Base-by-base conservation (phyloP, 1,140 invertebrate genomes). In the Bacillus rossius region DNA sequence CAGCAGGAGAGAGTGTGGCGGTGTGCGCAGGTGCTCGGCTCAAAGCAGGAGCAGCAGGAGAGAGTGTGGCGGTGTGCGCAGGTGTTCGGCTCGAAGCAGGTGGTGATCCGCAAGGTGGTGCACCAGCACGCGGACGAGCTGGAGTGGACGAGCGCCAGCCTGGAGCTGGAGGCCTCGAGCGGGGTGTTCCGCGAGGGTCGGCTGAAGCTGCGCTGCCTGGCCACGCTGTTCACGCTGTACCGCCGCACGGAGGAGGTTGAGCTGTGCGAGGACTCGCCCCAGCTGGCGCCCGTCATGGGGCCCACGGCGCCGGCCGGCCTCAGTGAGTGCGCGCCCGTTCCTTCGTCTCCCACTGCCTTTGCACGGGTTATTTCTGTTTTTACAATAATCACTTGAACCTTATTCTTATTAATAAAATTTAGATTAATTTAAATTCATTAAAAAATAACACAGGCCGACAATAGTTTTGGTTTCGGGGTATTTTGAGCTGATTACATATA, bases 261-360 rank as follows among this genome's bases (percentile, higher is more conserved):
- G 51, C 66, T 78, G 20, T 66, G 71, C 45, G 75, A 78, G 58
- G 74, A 77, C 51, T 72, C 74, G 20, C 76, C 76, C 3, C 68
- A 73, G 55, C 66, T 76, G 5, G 74, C 73, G 8, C 72, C 74
- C 19, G 73, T 77, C 54, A 68, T 75, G 66, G 74, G 72, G 29
- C 70, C 74, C 19, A 75, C 73, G 38, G 70, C 70, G 13, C 67
- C 64, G 13, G 64, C 62, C 38, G 42, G 17, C 19, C 57, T 48
- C 41, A 41, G 57, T 59, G n/a, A 8, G 23, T 49, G 8, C 47
- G 8, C n/a, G n/a, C n/a, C n/a, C n/a, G n/a, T n/a, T n/a, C n/a
- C n/a, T n/a, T n/a, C n/a, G n/a, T n/a, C n/a, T n/a, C n/a, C n/a
- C n/a, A n/a, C n/a, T n/a, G n/a, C n/a, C n/a, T n/a, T n/a, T n/a